phyloP scores from a whole-genome alignment of 1,140 invertebrate genomes.

The Copidosoma floridanum region DNA sequence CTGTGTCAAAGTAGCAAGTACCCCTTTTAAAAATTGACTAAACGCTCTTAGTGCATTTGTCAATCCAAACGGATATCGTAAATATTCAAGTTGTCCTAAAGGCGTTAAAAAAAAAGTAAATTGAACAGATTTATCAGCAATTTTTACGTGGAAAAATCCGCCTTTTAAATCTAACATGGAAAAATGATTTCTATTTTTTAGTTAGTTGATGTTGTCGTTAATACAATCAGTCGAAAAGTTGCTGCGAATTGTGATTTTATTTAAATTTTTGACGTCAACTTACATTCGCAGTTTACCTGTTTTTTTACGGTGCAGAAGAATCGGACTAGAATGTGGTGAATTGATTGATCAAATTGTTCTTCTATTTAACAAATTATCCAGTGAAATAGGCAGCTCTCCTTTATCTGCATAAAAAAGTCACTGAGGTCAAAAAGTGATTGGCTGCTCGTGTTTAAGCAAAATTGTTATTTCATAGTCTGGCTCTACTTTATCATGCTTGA shows the following conservation, averaged over 20 bases:
- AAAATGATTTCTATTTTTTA: too few species aligned
- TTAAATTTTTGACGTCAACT: too few species aligned
- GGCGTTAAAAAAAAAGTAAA: too few species aligned
- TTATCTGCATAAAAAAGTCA: conserved; percentile 7
- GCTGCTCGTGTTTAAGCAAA: neutral
- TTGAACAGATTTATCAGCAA: too few species aligned
- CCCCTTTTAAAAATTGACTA: neutral
- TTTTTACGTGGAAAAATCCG: too few species aligned
- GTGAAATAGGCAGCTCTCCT: neutral
- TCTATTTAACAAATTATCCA: neutral
- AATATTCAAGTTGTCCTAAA: conserved; percentile 6
- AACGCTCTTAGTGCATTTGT: conserved; percentile 6
- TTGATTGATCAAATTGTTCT: neutral
- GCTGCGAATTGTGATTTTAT: too few species aligned
- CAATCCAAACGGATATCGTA: conserved; percentile 8
- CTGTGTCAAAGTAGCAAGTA: conserved; percentile 3
- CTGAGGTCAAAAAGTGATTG: conserved; percentile 7
- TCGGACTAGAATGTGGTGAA: neutral
- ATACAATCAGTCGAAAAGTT: too few species aligned
- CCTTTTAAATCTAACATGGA: too few species aligned
- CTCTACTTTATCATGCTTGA: too few species aligned
- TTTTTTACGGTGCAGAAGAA: neutral
- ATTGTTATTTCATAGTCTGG: neutral
- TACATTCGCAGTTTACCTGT: too few species aligned
- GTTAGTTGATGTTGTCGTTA: too few species aligned